Base-by-base conservation (phyloP, 2,797 vertebrate species). In the Pagetopsis macropterus region DNA sequence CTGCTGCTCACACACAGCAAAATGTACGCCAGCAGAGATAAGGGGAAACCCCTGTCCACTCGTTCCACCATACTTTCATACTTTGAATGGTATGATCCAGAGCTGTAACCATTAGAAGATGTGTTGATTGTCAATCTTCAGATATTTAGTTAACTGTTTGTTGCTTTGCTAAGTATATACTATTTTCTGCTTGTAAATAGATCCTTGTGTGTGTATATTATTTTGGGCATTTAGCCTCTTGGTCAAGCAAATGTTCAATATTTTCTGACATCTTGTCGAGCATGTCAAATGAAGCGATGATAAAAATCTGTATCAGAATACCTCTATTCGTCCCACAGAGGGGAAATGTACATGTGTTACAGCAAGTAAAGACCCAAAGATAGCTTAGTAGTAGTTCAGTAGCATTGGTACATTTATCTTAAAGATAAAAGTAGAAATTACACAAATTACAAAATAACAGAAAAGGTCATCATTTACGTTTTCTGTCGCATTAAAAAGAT, bases 1-100 rank as follows among this genome's bases (percentile, higher is more conserved):
- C 41, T n/a, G 23, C 15, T 67, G 52, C 72, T 70, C 52, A 21
- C 49, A 45, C 14, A 11, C 15, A 46, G 40, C 45, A 15, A 52
- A 60, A 41, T 66, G 55, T 61, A 10, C 0, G 45, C 3, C 1
- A 51, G 40, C 59, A 57, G 12, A 55, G 40, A 52, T 7, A 51
- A 56, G 19, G 9, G 27, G 1, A 63, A 46, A 62, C 37, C 17
- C 1, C 4, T 21, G 19, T 5, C 19, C 11, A 63, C 3, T 44
- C 41, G 54, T 61, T 12, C 17, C 40, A n/a, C 33, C 44, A 27
- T 14, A 13, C 15, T 16, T 15, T 17, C 9, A 33, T 41, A 15
- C 2, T 48, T 50, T 23, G 21, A 46, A 27, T 51, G 48, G 23
- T 60, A 0, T 51, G 21, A 70, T 19, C 16, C 10, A 31, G 37